Conservation (phyloP, 1,140 invertebrate genomes). For the Drepana arcuata region DNA sequence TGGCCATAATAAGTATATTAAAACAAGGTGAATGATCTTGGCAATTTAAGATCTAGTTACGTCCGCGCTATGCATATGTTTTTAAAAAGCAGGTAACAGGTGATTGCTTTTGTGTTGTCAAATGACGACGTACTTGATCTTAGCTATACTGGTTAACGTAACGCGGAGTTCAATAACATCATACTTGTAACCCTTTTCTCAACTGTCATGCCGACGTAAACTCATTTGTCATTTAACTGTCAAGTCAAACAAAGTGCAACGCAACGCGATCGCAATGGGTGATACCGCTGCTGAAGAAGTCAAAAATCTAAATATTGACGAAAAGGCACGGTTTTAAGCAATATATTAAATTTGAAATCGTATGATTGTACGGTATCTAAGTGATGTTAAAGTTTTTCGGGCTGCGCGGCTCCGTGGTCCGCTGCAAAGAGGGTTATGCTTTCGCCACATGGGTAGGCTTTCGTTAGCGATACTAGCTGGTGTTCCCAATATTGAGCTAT, state of each 20-base stretch:
- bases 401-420: constrained; percentile 63
- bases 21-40: not conserved
- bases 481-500: constrained; percentile 1
- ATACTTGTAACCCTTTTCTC: no score
- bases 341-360: constrained; percentile 46
- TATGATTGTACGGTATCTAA: constrained; percentile 19
- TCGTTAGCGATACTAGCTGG: constrained; percentile 33
- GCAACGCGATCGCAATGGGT: constrained; percentile 57
- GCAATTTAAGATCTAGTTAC: constrained; percentile 1
- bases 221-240: constrained; percentile 5
- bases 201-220: not conserved
- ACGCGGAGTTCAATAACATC: no score
- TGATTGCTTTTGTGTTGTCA: no score
- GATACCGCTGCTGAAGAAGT: constrained; percentile 70
- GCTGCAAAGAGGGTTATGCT: constrained; percentile 55
- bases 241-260: constrained; percentile 23
- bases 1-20: constrained; percentile 17
- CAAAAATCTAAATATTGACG: constrained; percentile 74
- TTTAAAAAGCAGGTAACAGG: no score
- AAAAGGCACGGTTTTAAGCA: constrained; percentile 78
- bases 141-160: no score
- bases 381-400: constrained; percentile 72
- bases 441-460: constrained; percentile 74
- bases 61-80: no score
- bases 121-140: no score